These are phyloP conservation scores for Oryzias woworae DNA, from an alignment of 2,113 vertebrate species.

Conservation along the genomic window DNA sequence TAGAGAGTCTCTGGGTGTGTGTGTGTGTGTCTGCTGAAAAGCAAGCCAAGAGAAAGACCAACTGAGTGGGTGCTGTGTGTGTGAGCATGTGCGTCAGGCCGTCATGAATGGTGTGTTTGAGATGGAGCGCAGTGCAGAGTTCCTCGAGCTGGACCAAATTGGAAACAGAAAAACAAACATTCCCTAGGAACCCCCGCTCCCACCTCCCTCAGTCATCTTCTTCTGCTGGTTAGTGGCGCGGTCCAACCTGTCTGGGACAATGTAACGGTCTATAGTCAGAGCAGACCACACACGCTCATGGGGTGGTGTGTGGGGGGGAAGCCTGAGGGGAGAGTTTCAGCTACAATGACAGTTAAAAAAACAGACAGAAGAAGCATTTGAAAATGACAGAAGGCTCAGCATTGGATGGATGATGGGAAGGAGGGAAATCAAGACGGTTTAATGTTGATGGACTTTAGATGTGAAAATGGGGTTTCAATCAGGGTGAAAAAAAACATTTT, in stretches of 20 bases:
- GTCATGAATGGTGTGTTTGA: conserved; percentile 79
- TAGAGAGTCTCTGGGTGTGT: conserved; percentile 2
- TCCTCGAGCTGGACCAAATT: conserved; percentile 76
- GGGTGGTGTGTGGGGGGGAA: conserved; percentile 10
- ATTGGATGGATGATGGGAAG: conserved; percentile 52
- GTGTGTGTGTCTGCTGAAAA: background rate
- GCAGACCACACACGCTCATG: conserved; percentile 66
- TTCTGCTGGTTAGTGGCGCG: conserved; percentile 64
- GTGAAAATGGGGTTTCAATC: conserved; percentile 9
- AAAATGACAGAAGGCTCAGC: conserved; percentile 46
- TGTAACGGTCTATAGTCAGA: conserved; percentile 75
- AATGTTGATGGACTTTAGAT: conserved; percentile 20
- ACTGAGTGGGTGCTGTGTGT: conserved; percentile 60
- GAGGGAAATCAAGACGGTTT: conserved; percentile 10
- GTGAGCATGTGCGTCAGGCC: conserved; percentile 71
- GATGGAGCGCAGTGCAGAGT: conserved; percentile 75
- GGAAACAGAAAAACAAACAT: conserved; percentile 80
- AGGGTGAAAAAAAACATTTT: conserved; percentile 4
- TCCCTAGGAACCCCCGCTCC: conserved; percentile 61
- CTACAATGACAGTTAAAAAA: conserved; percentile 64
- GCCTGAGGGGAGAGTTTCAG: conserved; percentile 3
- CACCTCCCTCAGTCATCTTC: conserved; percentile 4
- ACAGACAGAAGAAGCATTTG: conserved; percentile 50
- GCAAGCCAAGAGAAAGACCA: conserved; percentile 10
- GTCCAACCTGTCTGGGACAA: conserved; percentile 76